phyloP scores from a whole-genome alignment of 2,888 invertebrate genomes.

The Horisme vitalbata region DNA sequence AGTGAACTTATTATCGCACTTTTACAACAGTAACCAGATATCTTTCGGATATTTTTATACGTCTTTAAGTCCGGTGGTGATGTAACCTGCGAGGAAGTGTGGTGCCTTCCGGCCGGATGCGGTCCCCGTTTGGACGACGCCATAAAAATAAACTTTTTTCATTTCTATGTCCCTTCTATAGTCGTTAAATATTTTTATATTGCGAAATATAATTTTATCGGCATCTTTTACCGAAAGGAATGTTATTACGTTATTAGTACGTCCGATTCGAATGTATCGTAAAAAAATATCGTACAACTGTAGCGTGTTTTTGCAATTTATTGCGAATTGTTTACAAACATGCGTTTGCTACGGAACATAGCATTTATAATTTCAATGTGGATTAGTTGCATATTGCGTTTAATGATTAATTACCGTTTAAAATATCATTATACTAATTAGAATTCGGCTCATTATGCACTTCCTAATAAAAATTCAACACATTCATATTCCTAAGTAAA shows the following conservation, averaged over 20 bases:
- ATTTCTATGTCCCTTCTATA: slow-evolving; percentile 15
- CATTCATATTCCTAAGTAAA: slow-evolving; percentile 9
- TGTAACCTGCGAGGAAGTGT: slow-evolving; percentile 40
- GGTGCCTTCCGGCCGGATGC: slow-evolving; percentile 46
- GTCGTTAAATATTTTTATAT: slow-evolving; percentile 6
- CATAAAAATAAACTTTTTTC: slow-evolving; percentile 26
- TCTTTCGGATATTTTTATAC: slow-evolving; percentile 25
- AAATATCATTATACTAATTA: slow-evolving; percentile 11
- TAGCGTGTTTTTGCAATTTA: slow-evolving; percentile 26
- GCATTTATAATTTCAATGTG: slow-evolving; percentile 33
- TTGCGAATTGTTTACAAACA: slow-evolving; percentile 28
- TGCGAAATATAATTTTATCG: slow-evolving; percentile 9
- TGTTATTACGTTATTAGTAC: slow-evolving; percentile 10
- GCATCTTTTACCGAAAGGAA: slow-evolving; percentile 10
- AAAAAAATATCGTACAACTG: slow-evolving; percentile 21
- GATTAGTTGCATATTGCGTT: slow-evolving; percentile 25
- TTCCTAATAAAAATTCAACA: slow-evolving; percentile 13
- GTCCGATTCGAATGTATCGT: slow-evolving; percentile 18
- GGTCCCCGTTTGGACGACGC: slow-evolving; percentile 29
- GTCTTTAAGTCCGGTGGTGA: slow-evolving; percentile 35
- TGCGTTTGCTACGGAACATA: slow-evolving; percentile 27
- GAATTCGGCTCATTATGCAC: slow-evolving; percentile 4
- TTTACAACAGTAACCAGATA: slow-evolving; percentile 23
- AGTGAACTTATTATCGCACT: slow-evolving; percentile 25
- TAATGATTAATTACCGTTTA: slow-evolving; percentile 24